Base-by-base conservation (phyloP, 2,797 vertebrate species). In the Anniella stebbinsi region DNA sequence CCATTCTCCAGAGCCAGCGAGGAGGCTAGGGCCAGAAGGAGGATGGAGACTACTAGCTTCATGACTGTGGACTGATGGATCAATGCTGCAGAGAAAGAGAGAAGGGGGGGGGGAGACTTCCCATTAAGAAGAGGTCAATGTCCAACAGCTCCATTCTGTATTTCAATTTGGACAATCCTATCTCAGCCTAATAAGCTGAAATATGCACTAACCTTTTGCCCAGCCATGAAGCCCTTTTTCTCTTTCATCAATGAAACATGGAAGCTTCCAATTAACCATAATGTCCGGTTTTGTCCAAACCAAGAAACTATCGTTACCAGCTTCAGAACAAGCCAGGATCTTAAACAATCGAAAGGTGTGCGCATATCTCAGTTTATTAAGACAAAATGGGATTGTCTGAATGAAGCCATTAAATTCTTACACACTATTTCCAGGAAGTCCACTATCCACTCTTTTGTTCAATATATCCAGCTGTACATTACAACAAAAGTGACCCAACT, bases 1-100 rank as follows among this genome's bases (percentile, higher is more conserved):
- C 99, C 99, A 28, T 99, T 99, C 88, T 99, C 98, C 87, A 99
- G 96, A 60, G 97, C 97, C 2, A 96, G 93, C 86, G 92, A 85
- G 77, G 76, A 77, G 67, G 91, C 91, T 25, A 97, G 76, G 0
- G 85, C 93, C 73, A 97, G 92, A 0, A 94, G 1, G 95, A 95
- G 2, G 91, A 69, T 36, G 96, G 83, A 45, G n/a, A 2, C 2
- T 88, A 77, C 3, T 12, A 90, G 25, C 10, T 72, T 88, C 92
- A 93, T 89, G 76, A 15, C 4, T 25, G 13, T 15, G 33, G 41
- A 25, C 9, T n/a, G 21, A 28, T 10, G 2, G 2, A 5, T 54
- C 73, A 69, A 45, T 23, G 25, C 80, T 88, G 77, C 41, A 45
- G 57, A 81, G 25, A n/a, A 48, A 12, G 38, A 88, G 23, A 1